Percentiles rank a stretch among this genome's conserved stretches.
Evolutionary conservation across 2,113 vertebrate species (phyloP).

Genomic region (Azemiops feae): DNA sequence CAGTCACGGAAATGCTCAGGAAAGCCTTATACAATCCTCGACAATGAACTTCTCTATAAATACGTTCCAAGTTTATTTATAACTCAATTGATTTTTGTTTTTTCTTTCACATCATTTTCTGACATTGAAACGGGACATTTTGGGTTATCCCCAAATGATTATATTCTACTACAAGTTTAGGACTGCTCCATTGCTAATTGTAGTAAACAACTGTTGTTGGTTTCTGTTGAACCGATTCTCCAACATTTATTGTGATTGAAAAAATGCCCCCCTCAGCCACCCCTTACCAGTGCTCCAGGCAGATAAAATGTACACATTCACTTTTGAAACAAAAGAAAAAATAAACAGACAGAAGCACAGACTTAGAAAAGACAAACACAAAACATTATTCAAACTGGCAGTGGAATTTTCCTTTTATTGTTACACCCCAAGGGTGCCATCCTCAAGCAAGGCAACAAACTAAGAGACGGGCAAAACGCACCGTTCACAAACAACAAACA

Average conservation of each 20-base stretch:
- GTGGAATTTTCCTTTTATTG: constrained; percentile 58
- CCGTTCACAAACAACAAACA: constrained; percentile 35
- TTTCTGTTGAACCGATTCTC: background rate
- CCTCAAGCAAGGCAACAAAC: constrained; percentile 51
- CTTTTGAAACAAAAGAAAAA: background rate
- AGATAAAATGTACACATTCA: background rate
- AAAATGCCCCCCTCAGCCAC: background rate
- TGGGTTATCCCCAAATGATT: background rate
- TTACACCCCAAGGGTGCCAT: constrained; percentile 56
- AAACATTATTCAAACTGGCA: constrained; percentile 9
- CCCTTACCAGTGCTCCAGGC: background rate
- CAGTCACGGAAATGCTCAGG: background rate
- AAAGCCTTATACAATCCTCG: background rate
- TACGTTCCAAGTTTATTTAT: background rate
- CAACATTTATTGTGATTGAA: background rate
- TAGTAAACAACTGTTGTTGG: background rate
- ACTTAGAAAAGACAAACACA: background rate
- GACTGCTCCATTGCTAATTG: background rate
- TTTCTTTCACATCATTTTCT: background rate
- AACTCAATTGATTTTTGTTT: background rate
- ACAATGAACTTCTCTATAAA: background rate
- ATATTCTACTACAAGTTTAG: background rate
- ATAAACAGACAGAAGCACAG: constrained; percentile 5
- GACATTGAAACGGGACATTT: background rate
- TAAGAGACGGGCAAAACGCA: constrained; percentile 39